phyloP scores from a whole-genome alignment of 2,113 vertebrate species.

The Cervus canadensis region DNA sequence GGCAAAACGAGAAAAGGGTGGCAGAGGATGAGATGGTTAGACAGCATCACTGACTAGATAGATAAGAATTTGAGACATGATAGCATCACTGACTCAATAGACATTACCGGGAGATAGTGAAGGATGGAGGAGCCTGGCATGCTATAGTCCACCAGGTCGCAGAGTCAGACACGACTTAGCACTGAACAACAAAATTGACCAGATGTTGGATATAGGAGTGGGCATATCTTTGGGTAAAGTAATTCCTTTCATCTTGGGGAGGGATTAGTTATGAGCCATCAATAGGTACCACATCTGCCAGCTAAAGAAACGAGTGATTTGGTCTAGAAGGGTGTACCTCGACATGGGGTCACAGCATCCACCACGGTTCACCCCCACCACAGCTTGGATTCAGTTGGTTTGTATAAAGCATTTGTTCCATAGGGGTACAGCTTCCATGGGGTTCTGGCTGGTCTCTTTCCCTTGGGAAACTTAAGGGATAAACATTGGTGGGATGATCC shows the following conservation, averaged over 20 bases:
- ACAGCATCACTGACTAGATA: not conserved
- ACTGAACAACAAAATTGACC: not conserved
- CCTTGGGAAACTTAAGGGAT: not conserved
- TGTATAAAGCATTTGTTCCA: not conserved
- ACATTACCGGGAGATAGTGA: not conserved
- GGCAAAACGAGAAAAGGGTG: not conserved
- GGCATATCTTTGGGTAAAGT: not conserved
- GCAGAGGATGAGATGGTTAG: not conserved
- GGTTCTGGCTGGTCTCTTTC: not conserved
- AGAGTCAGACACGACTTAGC: not conserved
- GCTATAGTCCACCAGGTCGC: not conserved
- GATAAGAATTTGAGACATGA: not conserved
- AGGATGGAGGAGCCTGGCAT: not conserved
- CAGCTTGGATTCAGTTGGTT: not conserved
- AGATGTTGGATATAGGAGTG: not conserved
- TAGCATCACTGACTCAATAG: not conserved
- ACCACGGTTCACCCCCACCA: not conserved
- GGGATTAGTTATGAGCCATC: not conserved
- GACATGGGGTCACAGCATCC: not conserved
- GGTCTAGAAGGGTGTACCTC: not conserved
- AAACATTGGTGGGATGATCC: not conserved
- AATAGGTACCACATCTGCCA: not conserved
- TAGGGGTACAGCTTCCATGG: not conserved
- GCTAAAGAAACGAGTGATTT: not conserved
- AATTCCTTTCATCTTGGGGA: not conserved